Evolutionary conservation across 2,113 vertebrate genomes (phyloP), one percentile per base, ranked within the genome.

Genomic region (Alces alces): DNA sequence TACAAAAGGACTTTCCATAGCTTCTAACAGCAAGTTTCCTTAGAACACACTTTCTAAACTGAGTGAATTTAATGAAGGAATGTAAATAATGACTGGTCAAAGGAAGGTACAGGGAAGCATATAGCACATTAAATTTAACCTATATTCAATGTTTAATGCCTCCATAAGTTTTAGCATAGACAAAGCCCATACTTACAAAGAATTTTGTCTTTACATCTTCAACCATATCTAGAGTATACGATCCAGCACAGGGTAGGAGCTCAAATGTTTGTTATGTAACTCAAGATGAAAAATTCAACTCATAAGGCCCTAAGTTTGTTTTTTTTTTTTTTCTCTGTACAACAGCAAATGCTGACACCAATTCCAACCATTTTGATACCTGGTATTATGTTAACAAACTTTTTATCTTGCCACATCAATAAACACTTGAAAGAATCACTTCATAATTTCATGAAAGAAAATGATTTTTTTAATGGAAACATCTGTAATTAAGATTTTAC

Each of bases 291-390:
- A 97, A 92, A 33, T 86, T 89, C 64, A 92, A 60, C 89, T 92
- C 58, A 92, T 15, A 14, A 80, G 33, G 16, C 55, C 73, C 55
- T 79, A 92, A 64, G 36, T 12, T 78, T 50, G 60, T 84, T 54
- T 78, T 84, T 86, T 43, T 87, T 92, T n/a, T 17, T 66, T 80
- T 79, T 80, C 55, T 73, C 89, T 88, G 19, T 92, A 86, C 23
- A 91, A 92, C 0, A 97, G 60, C 47, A 95, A 90, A 92, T 47
- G 16, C 21, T 90, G 43, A 92, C n/a, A 84, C 16, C 87, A 90
- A 94, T 87, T 93, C 23, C 50, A 97, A 92, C 94, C 87, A 95
- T 83, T 96, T 70, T 94, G 58, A 50, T 93, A 96, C 91, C 36
- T 96, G 43, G 58, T 87, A 83, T 84, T 43, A 52, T 58, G 10